Percentiles rank a stretch among this genome's conserved stretches.
Conservation (phyloP, 2,797 vertebrate genomes). For the Sebastiscus albofasciatus region DNA sequence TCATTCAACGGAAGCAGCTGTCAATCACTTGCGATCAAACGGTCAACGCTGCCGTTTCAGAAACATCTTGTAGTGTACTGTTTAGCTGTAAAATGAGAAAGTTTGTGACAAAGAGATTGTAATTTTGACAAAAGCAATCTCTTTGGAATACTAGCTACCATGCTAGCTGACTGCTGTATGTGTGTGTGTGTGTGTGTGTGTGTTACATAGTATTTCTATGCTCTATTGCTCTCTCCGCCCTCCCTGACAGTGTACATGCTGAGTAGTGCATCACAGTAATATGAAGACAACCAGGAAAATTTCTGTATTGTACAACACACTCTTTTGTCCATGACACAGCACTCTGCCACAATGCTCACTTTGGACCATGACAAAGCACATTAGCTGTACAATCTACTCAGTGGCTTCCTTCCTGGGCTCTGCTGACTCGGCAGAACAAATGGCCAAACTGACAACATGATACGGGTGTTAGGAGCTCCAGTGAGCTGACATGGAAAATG, state of each 20-base stretch:
- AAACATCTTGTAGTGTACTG: no score
- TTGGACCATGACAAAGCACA: constrained; percentile 36
- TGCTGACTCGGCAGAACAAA: constrained; percentile 57
- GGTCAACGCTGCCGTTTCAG: no score
- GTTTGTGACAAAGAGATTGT: neutral
- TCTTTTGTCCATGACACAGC: constrained; percentile 21
- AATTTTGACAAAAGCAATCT: neutral
- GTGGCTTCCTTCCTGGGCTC: constrained; percentile 35
- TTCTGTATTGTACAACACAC: neutral
- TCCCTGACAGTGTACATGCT: neutral
- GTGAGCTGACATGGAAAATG: neutral
- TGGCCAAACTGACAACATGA: constrained; percentile 40
- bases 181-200: neutral
- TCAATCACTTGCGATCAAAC: no score
- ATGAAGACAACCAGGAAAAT: neutral
- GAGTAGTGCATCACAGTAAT: neutral
- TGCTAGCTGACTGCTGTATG: neutral
- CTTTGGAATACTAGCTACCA: neutral
- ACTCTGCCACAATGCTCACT: neutral
- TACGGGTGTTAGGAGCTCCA: constrained; percentile 16
- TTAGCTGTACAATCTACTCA: constrained; percentile 1
- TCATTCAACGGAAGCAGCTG: no score
- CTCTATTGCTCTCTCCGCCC: neutral
- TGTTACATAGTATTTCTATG: neutral
- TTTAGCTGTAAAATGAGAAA: no score